These are phyloP conservation scores for Regulus satrapa DNA, from an alignment of 2,113 vertebrate genomes.

Conservation along the genomic window DNA sequence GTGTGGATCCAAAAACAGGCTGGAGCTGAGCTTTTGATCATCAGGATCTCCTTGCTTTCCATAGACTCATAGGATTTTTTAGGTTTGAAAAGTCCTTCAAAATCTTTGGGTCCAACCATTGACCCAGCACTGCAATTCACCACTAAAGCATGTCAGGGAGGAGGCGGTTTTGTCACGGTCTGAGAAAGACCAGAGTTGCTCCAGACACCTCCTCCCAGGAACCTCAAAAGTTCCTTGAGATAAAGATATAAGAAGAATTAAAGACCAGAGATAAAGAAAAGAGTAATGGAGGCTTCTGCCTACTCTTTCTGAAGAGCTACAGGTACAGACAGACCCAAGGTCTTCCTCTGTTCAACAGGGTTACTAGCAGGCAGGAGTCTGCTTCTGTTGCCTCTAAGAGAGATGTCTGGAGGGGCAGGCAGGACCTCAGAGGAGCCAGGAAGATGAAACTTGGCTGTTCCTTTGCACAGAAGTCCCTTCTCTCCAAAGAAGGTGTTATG, in stretches of 20 bases:
- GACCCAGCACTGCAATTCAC: background rate
- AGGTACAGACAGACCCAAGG: background rate
- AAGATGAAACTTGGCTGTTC: background rate
- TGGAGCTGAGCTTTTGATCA: background rate
- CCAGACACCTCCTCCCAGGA: background rate
- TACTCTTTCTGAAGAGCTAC: background rate
- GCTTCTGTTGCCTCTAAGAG: background rate
- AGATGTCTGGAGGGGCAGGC: background rate
- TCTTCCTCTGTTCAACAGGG: background rate
- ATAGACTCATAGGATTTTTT: background rate
- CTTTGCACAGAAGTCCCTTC: background rate
- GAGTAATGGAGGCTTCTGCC: background rate
- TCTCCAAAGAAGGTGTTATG: background rate
- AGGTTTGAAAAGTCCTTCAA: background rate
- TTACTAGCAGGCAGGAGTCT: background rate
- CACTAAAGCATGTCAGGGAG: background rate
- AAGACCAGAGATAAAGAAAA: background rate
- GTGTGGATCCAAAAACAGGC: rapidly evolving
- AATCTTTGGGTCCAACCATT: too few species aligned
- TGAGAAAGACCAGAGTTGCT: background rate
- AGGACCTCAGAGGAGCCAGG: background rate
- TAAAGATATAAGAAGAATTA: background rate
- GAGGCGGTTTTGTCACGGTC: background rate
- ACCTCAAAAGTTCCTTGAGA: background rate
- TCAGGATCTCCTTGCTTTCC: background rate